These are phyloP conservation scores for Seira musarum DNA, from an alignment of 2,888 invertebrate genomes.

Conservation along the genomic window DNA sequence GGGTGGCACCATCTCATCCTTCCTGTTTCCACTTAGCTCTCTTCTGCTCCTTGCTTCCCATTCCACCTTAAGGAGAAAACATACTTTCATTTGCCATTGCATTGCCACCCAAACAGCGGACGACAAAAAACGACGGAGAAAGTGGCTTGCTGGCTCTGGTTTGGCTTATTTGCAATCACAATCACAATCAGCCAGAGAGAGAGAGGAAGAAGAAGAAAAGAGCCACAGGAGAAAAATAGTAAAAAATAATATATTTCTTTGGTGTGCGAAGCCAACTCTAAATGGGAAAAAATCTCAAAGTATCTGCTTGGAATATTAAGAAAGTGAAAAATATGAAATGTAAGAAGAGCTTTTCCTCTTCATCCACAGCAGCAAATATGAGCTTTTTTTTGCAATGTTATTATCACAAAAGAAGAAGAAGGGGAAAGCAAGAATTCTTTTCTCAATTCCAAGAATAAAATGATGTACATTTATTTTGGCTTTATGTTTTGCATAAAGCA, in stretches of 20 bases:
- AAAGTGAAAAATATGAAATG: conserved; percentile 50
- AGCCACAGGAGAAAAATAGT: conserved; percentile 31
- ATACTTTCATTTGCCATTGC: conserved; percentile 24
- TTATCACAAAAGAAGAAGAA: conserved; percentile 21
- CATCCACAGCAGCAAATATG: conserved; percentile 20
- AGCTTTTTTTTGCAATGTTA: conserved; percentile 11
- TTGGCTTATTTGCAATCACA: conserved; percentile 57
- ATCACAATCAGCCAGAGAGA: conserved; percentile 52
- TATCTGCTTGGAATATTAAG: conserved; percentile 56
- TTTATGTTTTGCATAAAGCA: conserved; percentile 55
- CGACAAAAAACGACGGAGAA: conserved; percentile 32
- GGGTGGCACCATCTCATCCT: conserved; percentile 47
- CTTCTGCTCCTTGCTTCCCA: conserved; percentile 11
- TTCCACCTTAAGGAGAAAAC: neutral
- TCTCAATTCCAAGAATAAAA: conserved; percentile 33
- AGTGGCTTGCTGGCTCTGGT: conserved; percentile 49
- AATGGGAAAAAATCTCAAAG: conserved; percentile 57
- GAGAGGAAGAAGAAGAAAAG: conserved; percentile 33
- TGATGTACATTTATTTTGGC: conserved; percentile 50
- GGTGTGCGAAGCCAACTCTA: conserved; percentile 17
- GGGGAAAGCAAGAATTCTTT: conserved; percentile 6
- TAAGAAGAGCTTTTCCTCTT: conserved; percentile 16
- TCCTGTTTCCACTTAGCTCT: conserved; percentile 30
- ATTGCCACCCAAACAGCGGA: conserved; percentile 39
- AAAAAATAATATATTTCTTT: neutral